Percentiles rank a stretch among this genome's conserved stretches.
Conservation (phyloP, 1,140 invertebrate genomes). For the Bombus vancouverensis region DNA sequence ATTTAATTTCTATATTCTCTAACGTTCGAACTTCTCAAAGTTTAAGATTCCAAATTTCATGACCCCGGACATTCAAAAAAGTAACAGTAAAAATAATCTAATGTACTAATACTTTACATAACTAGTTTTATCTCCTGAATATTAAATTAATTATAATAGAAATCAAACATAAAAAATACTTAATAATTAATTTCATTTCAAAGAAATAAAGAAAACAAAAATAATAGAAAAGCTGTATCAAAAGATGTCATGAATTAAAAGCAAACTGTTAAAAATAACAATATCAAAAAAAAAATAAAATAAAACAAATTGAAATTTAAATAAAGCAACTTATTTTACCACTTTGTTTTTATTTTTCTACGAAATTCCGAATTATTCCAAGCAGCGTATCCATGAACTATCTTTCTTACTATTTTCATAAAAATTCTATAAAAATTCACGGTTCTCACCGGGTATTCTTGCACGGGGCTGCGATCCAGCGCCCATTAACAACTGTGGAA, state of each 20-base stretch:
- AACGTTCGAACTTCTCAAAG: neutral
- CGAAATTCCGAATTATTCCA: neutral
- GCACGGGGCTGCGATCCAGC: constrained; percentile 85
- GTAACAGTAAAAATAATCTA: too few relatives aligned
- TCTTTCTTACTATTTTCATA: neutral
- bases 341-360: neutral
- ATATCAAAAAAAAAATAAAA: neutral
- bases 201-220: neutral
- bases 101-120: too few relatives aligned
- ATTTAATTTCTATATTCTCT: too few relatives aligned
- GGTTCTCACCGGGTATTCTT: constrained; percentile 80
- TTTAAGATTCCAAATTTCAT: neutral
- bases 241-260: neutral
- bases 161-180: too few relatives aligned
- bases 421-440: neutral
- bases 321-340: neutral
- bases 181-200: neutral
- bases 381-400: neutral
- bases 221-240: neutral
- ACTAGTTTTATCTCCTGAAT: too few relatives aligned
- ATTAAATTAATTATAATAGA: too few relatives aligned
- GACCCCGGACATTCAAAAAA: fast-evolving
- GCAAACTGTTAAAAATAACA: neutral
- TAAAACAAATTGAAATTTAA: neutral
- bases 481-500: constrained; percentile 87